Evolutionary conservation across 35 echinoderm and acorn worm genomes (phyloP).

Genomic region (Antedon bifida): DNA sequence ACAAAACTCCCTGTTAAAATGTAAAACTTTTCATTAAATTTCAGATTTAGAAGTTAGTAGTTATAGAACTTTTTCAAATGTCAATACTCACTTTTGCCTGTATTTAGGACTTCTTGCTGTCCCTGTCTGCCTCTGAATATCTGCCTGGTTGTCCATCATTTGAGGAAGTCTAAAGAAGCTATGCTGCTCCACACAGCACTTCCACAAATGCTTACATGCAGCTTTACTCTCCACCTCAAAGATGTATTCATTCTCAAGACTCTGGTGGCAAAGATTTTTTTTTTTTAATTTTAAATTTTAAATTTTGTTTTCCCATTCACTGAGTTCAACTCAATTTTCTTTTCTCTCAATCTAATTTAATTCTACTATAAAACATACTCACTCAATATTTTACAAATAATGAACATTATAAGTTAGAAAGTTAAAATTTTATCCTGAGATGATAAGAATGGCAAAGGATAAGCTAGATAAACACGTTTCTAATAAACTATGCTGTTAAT

Average conservation of each 20-base stretch:
- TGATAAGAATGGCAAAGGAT: no score
- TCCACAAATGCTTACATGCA: constrained; percentile 83
- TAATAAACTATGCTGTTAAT: no score
- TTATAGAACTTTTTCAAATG: neutral
- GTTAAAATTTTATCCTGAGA: no score
- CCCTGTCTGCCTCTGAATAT: neutral
- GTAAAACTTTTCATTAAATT: neutral
- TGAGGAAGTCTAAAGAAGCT: constrained; percentile 76
- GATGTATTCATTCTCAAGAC: constrained; percentile 50
- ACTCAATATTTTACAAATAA: no score
- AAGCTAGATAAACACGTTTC: no score
- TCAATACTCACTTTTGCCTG: constrained; percentile 33
- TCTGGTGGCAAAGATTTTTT: constrained; percentile 11
- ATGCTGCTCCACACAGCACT: constrained; percentile 95
- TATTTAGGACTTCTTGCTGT: constrained; percentile 7
- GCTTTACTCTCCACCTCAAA: constrained; percentile 43
- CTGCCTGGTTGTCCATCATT: neutral
- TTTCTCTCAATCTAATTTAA: no score
- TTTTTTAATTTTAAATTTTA: no score
- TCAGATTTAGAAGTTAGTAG: constrained; percentile 1
- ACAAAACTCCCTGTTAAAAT: no score
- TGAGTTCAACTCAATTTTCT: no score
- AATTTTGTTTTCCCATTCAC: no score
- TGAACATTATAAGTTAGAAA: no score
- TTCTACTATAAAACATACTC: no score